A percentile compares a stretch with the other conserved stretches of the same genome.
phyloP scores from a whole-genome alignment of 1,140 invertebrate genomes.

The Lepidostoma basale region DNA sequence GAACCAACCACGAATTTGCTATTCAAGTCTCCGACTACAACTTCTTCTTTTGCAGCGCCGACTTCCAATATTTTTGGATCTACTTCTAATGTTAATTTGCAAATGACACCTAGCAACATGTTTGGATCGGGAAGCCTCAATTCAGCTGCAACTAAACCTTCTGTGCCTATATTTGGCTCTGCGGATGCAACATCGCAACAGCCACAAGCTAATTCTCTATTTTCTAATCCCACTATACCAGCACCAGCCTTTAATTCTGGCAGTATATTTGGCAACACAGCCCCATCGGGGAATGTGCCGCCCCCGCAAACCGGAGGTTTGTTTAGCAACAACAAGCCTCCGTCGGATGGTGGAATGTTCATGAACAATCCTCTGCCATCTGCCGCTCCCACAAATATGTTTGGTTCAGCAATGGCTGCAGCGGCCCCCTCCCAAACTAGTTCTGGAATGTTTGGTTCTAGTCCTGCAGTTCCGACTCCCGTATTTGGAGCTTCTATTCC shows the following conservation, averaged over 20 bases:
- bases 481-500: slow-evolving; percentile 38
- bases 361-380: not conserved
- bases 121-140: not conserved
- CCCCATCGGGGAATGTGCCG: not conserved
- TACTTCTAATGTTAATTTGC: not conserved
- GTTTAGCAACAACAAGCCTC: slow-evolving; percentile 7
- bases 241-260: slow-evolving; percentile 10
- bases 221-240: not conserved
- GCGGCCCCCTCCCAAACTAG: slow-evolving; percentile 8
- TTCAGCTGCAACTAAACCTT: not conserved
- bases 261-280: slow-evolving; percentile 1
- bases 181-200: not conserved
- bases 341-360: slow-evolving; percentile 12
- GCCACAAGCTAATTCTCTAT: slow-evolving; percentile 17
- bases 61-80: slow-evolving; percentile 31
- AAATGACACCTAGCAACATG: not conserved
- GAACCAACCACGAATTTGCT: not conserved
- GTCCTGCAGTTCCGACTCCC: slow-evolving; percentile 29
- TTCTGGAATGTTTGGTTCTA: slow-evolving; percentile 16
- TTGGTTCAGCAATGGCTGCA: slow-evolving; percentile 14
- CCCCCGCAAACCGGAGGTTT: not conserved
- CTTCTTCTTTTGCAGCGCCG: slow-evolving; percentile 2
- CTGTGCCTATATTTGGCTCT: slow-evolving; percentile 12
- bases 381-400: not conserved
- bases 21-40: slow-evolving; percentile 10